Conservation (phyloP, 2,113 vertebrate species). For the Amia ocellicauda region DNA sequence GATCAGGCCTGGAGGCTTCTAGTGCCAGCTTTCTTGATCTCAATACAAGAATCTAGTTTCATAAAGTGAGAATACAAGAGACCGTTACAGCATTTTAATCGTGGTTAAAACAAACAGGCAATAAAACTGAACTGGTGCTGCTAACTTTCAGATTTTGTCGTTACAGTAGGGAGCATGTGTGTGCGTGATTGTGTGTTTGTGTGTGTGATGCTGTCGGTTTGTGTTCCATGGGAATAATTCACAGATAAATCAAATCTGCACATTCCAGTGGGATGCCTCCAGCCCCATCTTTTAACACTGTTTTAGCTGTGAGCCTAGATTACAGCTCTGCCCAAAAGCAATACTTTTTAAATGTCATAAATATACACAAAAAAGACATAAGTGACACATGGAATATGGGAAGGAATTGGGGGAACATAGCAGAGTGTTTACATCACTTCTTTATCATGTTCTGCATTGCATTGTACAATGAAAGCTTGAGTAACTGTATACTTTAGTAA, state of each 20-base stretch:
- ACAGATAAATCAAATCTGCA: not conserved
- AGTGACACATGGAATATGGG: not conserved
- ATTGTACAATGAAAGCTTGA: slow-evolving; percentile 1
- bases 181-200: too few relatives aligned
- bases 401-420: not conserved
- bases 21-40: too few relatives aligned
- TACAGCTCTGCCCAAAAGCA: slow-evolving; percentile 3
- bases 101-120: not conserved
- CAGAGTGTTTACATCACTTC: not conserved
- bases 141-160: not conserved
- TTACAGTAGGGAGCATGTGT: too few relatives aligned
- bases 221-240: not conserved
- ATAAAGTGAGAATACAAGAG: too few relatives aligned
- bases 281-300: slow-evolving; percentile 16
- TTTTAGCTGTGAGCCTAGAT: not conserved
- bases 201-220: not conserved
- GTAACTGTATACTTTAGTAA: not conserved
- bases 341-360: not conserved
- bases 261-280: not conserved
- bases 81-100: not conserved
- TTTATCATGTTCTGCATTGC: not conserved
- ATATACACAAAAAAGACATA: too few relatives aligned
- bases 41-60: too few relatives aligned
- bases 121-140: not conserved
- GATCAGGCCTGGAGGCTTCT: too few relatives aligned